Evolutionary conservation across 2,888 invertebrate species (phyloP).

Genomic region (Hirtodrosophila duncani): DNA sequence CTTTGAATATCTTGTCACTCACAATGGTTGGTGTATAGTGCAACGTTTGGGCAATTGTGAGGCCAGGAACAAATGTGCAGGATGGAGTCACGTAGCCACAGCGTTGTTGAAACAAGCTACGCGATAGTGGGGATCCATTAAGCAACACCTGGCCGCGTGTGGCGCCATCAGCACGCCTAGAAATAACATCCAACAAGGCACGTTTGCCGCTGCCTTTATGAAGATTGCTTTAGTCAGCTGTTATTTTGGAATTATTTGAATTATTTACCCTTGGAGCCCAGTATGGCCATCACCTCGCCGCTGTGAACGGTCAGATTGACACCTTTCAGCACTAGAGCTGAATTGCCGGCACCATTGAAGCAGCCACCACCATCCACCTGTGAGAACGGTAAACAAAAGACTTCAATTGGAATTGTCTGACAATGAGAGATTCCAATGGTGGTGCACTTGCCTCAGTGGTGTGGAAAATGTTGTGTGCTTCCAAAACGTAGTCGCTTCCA

Average conservation of each 20-base stretch:
- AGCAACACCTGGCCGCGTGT: constrained; percentile 93
- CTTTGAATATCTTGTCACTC: constrained; percentile 36
- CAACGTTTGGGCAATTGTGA: constrained; percentile 92
- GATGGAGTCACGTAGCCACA: constrained; percentile 94
- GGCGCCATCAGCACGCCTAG: constrained; percentile 87
- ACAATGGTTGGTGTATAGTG: constrained; percentile 89
- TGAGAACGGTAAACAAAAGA: constrained; percentile 35
- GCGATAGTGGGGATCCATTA: constrained; percentile 90
- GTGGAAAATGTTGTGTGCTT: constrained; percentile 92
- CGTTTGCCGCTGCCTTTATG: constrained; percentile 92
- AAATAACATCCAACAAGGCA: constrained; percentile 94
- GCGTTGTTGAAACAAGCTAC: constrained; percentile 89
- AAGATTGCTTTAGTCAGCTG: neutral
- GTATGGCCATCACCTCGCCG: constrained; percentile 94
- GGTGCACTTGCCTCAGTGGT: constrained; percentile 85
- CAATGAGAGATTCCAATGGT: constrained; percentile 15
- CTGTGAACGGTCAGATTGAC: constrained; percentile 94
- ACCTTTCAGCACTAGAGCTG: constrained; percentile 93
- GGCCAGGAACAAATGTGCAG: constrained; percentile 89
- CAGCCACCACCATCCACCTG: constrained; percentile 90
- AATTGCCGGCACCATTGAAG: constrained; percentile 86
- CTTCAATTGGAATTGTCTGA: constrained; percentile 1
- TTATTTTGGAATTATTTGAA: neutral
- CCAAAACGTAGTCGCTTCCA: constrained; percentile 90
- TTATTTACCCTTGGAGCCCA: constrained; percentile 91